A percentile compares a stretch with the other conserved stretches of the same genome.
Conservation (phyloP, 1,140 invertebrate species). For the Caenorhabditis inopinata region DNA sequence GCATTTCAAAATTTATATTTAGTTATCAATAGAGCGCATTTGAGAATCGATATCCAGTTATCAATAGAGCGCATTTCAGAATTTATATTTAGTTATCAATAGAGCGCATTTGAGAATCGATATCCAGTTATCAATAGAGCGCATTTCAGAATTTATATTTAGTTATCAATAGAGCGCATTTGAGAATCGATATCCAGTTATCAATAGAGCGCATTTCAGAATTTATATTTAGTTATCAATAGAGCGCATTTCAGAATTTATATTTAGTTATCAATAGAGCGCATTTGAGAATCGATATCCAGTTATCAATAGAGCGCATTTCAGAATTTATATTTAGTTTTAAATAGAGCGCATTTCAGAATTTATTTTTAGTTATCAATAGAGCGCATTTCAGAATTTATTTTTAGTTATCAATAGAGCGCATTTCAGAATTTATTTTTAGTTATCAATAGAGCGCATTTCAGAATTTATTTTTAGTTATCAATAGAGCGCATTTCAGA, state of each 20-base stretch:
- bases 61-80: neutral
- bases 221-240: neutral
- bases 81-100: neutral
- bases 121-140: neutral
- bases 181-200: too few species aligned
- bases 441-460: neutral
- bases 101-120: too few species aligned
- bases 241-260: neutral
- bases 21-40: too few species aligned
- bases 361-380: neutral
- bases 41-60: neutral
- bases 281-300: too few species aligned
- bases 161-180: too few species aligned
- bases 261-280: neutral
- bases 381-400: too few species aligned
- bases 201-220: too few species aligned
- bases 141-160: neutral
- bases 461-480: neutral
- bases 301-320: too few species aligned
- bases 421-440: too few species aligned
- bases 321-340: neutral
- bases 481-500: too few species aligned
- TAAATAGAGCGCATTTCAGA: neutral
- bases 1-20: slow-evolving; percentile 9
- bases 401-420: too few species aligned